Evolutionary conservation across 2,888 invertebrate genomes (phyloP).

Genomic region (Noctua fimbriata): DNA sequence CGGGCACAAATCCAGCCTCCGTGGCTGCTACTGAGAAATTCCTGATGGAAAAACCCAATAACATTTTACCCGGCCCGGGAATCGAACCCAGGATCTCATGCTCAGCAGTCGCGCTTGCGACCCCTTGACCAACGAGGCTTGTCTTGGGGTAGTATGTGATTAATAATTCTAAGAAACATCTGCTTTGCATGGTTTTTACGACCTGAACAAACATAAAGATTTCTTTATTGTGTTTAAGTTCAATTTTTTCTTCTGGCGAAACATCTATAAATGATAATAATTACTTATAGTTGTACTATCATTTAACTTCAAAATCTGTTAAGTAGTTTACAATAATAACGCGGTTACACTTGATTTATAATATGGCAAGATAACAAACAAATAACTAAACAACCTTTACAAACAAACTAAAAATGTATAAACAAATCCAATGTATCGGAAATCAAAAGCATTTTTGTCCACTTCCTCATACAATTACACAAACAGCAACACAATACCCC

Average conservation of each 20-base stretch:
- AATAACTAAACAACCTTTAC: not conserved
- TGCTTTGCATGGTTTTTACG: too few relatives aligned
- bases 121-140: too few relatives aligned
- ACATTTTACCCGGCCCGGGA: too few relatives aligned
- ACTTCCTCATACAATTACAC: not conserved
- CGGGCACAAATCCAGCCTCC: too few relatives aligned
- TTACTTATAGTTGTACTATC: too few relatives aligned
- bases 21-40: too few relatives aligned
- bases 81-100: too few relatives aligned
- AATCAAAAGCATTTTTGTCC: conserved; percentile 3
- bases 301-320: not conserved
- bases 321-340: not conserved
- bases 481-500: conserved; percentile 7
- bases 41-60: too few relatives aligned
- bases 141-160: not conserved
- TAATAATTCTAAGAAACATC: not conserved
- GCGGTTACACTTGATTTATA: not conserved
- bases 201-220: not conserved
- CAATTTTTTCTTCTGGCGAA: too few relatives aligned
- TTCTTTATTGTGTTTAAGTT: not conserved
- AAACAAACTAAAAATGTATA: not conserved
- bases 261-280: not conserved
- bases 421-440: not conserved
- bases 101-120: too few relatives aligned
- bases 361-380: not conserved